Evolutionary conservation across 2,888 invertebrate genomes (phyloP).

Genomic region (Eupithecia pulchellata): DNA sequence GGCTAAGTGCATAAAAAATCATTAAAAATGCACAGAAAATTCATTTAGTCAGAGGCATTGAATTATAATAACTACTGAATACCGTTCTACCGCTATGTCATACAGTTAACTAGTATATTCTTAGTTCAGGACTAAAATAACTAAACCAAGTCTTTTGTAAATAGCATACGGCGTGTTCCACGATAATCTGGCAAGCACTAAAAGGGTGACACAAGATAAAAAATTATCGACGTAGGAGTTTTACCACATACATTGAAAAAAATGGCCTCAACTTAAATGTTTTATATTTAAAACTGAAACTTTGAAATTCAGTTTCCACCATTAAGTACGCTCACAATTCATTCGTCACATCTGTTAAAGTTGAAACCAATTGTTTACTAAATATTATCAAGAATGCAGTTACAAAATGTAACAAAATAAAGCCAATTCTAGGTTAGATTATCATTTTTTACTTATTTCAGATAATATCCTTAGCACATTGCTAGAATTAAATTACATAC

Average conservation of each 20-base stretch:
- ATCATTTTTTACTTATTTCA: too few relatives aligned
- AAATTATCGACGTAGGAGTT: background rate
- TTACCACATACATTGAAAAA: background rate
- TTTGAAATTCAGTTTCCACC: too few relatives aligned
- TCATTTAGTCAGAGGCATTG: background rate
- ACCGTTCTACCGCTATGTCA: background rate
- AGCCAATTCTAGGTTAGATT: too few relatives aligned
- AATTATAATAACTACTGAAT: background rate
- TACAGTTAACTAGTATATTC: background rate
- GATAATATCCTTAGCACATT: too few relatives aligned
- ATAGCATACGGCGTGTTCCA: background rate
- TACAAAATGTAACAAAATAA: background rate
- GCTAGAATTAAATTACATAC: too few relatives aligned
- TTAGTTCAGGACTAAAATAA: background rate
- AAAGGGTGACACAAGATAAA: background rate
- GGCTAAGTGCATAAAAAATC: background rate
- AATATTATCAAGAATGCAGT: too few relatives aligned
- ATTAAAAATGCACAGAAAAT: constrained; percentile 3
- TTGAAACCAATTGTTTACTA: background rate
- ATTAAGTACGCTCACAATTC: background rate
- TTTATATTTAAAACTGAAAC: background rate
- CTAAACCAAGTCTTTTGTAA: background rate
- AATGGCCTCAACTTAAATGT: background rate
- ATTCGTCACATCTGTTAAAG: background rate
- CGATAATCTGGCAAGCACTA: background rate